Percentiles rank a stretch among this genome's conserved stretches.
These are phyloP conservation scores for Tetragonula clypearis DNA, from an alignment of 1,140 invertebrate species.

Conservation along the genomic window DNA sequence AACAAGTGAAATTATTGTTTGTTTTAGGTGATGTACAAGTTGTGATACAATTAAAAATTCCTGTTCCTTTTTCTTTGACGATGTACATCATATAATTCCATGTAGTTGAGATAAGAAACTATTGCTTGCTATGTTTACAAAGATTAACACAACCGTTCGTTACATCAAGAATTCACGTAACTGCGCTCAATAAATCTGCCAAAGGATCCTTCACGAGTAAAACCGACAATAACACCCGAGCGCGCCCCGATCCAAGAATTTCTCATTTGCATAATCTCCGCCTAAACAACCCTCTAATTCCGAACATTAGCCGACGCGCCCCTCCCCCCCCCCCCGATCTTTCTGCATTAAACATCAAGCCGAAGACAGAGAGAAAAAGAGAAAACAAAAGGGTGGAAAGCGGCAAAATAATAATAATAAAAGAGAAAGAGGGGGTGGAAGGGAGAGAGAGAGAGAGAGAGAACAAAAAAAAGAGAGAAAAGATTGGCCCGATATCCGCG, in stretches of 20 bases:
- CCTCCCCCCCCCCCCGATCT: background rate
- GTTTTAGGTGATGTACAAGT: too few relatives aligned
- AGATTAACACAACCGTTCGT: background rate
- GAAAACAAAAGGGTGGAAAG: background rate
- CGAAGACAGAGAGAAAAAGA: background rate
- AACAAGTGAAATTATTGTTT: too few relatives aligned
- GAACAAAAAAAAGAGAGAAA: background rate
- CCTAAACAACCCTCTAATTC: constrained; percentile 14
- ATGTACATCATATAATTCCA: too few relatives aligned
- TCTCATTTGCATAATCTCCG: constrained; percentile 3
- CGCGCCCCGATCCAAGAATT: background rate
- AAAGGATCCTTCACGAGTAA: background rate
- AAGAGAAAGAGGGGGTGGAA: too few relatives aligned
- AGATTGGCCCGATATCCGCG: constrained; percentile 40
- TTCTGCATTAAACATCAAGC: background rate
- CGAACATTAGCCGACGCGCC: background rate
- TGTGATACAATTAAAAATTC: too few relatives aligned
- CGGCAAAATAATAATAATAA: constrained; percentile 1
- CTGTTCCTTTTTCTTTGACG: too few relatives aligned
- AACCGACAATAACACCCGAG: background rate
- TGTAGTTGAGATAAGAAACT: too few relatives aligned
- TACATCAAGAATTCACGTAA: background rate
- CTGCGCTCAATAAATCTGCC: background rate
- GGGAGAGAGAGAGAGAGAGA: too few relatives aligned
- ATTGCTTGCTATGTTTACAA: too few relatives aligned